Base-by-base conservation (phyloP, 2,113 vertebrate genomes). In the Oryzias javanicus region DNA sequence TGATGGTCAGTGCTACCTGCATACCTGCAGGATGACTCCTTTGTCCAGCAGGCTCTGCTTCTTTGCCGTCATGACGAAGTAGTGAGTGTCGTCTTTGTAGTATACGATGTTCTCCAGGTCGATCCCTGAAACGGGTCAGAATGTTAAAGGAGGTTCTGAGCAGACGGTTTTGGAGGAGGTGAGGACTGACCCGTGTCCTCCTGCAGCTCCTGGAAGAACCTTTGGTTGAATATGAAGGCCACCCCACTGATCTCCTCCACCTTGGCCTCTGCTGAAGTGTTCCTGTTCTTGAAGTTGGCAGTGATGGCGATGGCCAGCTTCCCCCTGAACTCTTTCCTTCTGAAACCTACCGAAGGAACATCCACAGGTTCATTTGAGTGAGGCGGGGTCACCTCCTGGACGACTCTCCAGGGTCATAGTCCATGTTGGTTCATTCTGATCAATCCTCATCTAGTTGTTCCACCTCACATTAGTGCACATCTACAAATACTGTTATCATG, bases 41-140 rank as follows among this genome's bases (percentile, higher is more conserved):
- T 98, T 99, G 44, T 96, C 94, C 89, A 98, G 75, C 56, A 99
- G 89, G 79, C 96, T 98, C 83, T 95, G 96, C 59, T 99, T 98
- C 90, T 98, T 99, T 61, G 97, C 97, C 0, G 97, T 99, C 97
- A 99, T 98, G 29, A 99, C 97, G 55, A 99, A 99, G 86, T 99
- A 99, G 82, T 99, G 97, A 0, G 97, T 99, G 80, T 98, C 95
- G 17, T 99, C 97, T 79, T 98, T 98, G 78, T 99, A 99, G 86
- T 99, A 99, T 22, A 98, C 96, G 4, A 99, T 97, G 87, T 99
- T 99, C 83, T 99, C 97, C 87, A 99, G 86, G 72, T 99, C 94
- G 18, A 99, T 96, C 42, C 97, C 97, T 97, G 15, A 57, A 55
- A 67, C 13, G 46, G n/a, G 52, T 29, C 54, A 0, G 41, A 0